These are phyloP conservation scores for Zaprionus ghesquierei DNA, from an alignment of 1,140 invertebrate species.

Conservation along the genomic window DNA sequence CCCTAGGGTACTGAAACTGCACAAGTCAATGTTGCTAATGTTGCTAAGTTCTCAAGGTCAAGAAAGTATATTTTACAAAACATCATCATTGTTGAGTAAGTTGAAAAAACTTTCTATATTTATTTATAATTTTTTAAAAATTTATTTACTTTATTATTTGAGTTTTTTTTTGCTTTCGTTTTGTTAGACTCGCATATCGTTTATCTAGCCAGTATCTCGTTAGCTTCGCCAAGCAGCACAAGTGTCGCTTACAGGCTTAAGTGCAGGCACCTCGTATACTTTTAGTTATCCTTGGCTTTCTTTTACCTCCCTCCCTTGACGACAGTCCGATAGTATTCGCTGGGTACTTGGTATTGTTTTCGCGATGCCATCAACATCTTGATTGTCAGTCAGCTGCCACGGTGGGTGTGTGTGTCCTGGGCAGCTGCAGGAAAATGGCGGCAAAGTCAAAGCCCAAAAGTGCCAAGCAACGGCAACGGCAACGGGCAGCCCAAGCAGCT, in stretches of 20 bases:
- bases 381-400: conserved; percentile 28
- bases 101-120: neutral
- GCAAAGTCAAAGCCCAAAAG: conserved; percentile 52
- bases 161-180: neutral
- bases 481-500: conserved; percentile 18
- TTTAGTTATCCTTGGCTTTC: neutral
- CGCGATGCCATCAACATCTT: conserved; percentile 38
- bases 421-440: neutral
- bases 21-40: conserved; percentile 7
- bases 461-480: conserved; percentile 37
- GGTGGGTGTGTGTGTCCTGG: neutral
- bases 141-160: neutral
- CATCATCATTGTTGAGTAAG: neutral
- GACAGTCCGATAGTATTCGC: conserved; percentile 25
- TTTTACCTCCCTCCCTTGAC: neutral
- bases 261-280: conserved; percentile 8
- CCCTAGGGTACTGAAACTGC: neutral
- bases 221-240: neutral
- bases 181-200: neutral
- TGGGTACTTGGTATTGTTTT: conserved; percentile 24
- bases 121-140: neutral
- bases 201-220: neutral
- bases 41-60: neutral
- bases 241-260: conserved; percentile 9
- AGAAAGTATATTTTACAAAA: conserved; percentile 4